These are phyloP conservation scores for Hippoglossus stenolepis DNA, from an alignment of 2,113 vertebrate genomes.

Conservation along the genomic window DNA sequence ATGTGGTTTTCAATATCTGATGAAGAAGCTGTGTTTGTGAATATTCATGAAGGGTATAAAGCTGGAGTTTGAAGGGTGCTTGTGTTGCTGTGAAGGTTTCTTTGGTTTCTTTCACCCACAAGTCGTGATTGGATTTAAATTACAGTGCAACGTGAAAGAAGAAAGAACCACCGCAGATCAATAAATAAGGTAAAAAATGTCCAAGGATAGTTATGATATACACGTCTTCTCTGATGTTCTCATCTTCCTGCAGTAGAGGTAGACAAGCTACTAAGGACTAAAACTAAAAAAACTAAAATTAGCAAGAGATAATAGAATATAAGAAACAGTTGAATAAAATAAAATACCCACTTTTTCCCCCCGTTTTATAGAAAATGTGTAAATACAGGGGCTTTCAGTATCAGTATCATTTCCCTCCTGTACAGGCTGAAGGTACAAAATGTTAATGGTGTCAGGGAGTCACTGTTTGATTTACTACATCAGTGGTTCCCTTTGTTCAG, in stretches of 20 bases:
- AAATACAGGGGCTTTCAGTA: not conserved
- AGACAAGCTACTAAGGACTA: not conserved
- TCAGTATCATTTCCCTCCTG: not conserved
- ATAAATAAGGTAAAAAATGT: not conserved
- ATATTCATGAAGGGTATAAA: conserved; percentile 7
- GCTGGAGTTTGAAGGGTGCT: not conserved
- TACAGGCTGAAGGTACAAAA: not conserved
- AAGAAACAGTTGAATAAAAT: not conserved
- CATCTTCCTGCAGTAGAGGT: not conserved
- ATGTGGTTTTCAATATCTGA: conserved; percentile 1
- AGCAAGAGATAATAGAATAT: not conserved
- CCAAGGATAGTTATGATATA: not conserved
- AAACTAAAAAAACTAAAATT: not conserved
- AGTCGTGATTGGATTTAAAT: not conserved
- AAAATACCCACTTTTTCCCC: not conserved
- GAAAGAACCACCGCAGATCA: not conserved
- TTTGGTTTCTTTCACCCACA: not conserved
- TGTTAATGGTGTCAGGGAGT: conserved; percentile 5
- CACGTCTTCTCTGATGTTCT: too few species aligned
- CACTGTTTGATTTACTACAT: conserved; percentile 11
- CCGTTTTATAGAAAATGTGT: not conserved
- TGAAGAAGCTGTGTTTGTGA: not conserved
- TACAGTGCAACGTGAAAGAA: not conserved
- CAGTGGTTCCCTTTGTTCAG: conserved; percentile 3
- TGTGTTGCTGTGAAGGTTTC: not conserved